Evolutionary conservation across 2,113 vertebrate genomes (phyloP), one percentile per base, ranked within the genome.

Genomic region (Baryphthengus martii): DNA sequence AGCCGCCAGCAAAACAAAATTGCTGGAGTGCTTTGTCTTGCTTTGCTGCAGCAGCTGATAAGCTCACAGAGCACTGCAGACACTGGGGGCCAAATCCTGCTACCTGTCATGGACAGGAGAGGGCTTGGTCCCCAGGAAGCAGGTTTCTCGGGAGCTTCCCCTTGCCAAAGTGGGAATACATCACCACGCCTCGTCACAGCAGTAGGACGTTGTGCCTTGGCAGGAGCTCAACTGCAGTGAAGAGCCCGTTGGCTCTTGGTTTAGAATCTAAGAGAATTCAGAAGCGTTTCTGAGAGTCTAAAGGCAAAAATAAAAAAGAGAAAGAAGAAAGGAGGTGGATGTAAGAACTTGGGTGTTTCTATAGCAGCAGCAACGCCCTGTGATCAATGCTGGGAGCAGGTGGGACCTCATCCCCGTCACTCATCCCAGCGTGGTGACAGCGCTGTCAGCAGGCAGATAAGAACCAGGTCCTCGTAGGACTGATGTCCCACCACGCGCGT

Each of bases 261-360:
- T 59, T 65, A 16, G 66, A 68, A 26, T 5, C 2, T 9, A 16
- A 35, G 62, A 52, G 79, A 90, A 78, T 86, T 68, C 83, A 81
- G 85, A 59, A 33, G n/a, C 1, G 0, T 4, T 89, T 93, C 61
- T 86, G 79, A 94, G 73, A 29, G 35, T 72, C 76, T 86, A 5
- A 92, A 81, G 63, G 71, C 49, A 92, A 33, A 35, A 33, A 37
- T 62, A 82, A 62, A 81, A 49, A 78, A 89, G 76, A 80, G 75
- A 9, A 49, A 89, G 80, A 72, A 92, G 2, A 93, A 94, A 86
- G 90, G 83, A 94, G 79, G 73, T 53, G 87, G 31, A 24, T 11
- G 94, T 81, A 89, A 94, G 94, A 85, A 93, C 73, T 72, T 25
- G 89, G 76, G 91, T 95, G 94, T 95, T 96, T 94, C 96, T 95